Conservation (phyloP, 2,888 invertebrate genomes). For the Hypercompe scribonia region DNA sequence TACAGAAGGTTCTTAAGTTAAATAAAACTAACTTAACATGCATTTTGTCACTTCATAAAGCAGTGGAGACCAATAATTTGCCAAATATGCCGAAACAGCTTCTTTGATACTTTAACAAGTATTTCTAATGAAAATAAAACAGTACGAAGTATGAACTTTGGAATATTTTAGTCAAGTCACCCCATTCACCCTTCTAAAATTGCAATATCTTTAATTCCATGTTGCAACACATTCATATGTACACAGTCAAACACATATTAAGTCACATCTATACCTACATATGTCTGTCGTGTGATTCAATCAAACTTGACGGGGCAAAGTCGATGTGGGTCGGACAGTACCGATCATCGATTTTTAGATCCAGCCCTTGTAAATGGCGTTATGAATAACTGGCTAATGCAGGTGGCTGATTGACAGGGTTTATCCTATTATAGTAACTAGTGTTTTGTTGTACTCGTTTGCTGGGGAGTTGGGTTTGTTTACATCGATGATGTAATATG, state of each 20-base stretch:
- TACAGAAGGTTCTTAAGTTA: too few species aligned
- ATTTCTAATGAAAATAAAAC: background rate
- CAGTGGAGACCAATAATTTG: background rate
- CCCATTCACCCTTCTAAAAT: too few species aligned
- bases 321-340: slow-evolving; percentile 83
- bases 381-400: slow-evolving; percentile 62
- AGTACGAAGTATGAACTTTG: too few species aligned
- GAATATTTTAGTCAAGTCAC: too few species aligned
- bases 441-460: slow-evolving; percentile 15
- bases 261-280: slow-evolving; percentile 57
- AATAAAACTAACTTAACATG: background rate
- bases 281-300: slow-evolving; percentile 73
- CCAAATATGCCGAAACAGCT: background rate
- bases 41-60: background rate
- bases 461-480: slow-evolving; percentile 7
- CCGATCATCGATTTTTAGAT: slow-evolving; percentile 81
- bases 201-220: slow-evolving; percentile 18
- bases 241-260: slow-evolving; percentile 21
- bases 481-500: background rate
- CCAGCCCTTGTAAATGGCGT: slow-evolving; percentile 55
- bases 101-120: background rate
- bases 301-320: slow-evolving; percentile 85
- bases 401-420: slow-evolving; percentile 49
- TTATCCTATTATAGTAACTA: slow-evolving; percentile 17
- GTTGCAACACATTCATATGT: slow-evolving; percentile 8